phyloP scores from a whole-genome alignment of 2,113 vertebrate genomes.

The Hippopotamus amphibius region DNA sequence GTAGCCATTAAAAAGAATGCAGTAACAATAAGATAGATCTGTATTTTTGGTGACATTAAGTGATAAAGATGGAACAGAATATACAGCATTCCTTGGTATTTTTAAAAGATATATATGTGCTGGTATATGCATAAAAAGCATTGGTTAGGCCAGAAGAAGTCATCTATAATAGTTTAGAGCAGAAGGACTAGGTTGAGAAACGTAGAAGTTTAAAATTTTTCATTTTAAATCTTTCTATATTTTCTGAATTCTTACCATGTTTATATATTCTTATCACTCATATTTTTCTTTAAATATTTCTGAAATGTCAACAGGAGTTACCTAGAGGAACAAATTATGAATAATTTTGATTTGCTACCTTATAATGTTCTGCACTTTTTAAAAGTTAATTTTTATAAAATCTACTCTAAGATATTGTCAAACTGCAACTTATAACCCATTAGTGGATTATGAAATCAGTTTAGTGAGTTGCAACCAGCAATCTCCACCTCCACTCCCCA shows the following conservation, averaged over 20 bases:
- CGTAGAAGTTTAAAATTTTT: not conserved
- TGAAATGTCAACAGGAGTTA: slow-evolving; percentile 29
- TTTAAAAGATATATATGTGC: not conserved
- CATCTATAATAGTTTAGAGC: not conserved
- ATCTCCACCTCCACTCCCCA: not conserved
- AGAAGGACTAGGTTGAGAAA: not conserved
- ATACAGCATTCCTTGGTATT: not conserved
- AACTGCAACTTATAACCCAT: not conserved
- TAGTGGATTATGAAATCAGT: not conserved
- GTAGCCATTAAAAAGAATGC: not conserved
- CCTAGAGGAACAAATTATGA: not conserved
- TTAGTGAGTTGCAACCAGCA: not conserved
- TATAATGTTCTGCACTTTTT: not conserved
- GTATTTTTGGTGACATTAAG: not conserved
- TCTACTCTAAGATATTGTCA: not conserved
- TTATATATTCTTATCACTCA: not conserved
- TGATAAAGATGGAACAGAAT: not conserved
- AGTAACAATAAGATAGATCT: not conserved
- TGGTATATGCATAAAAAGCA: not conserved
- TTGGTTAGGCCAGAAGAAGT: not conserved
- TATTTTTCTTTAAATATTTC: not conserved
- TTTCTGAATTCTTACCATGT: slow-evolving; percentile 15
- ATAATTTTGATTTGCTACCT: not conserved
- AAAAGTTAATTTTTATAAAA: slow-evolving; percentile 4
- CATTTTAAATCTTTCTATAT: not conserved